Conservation (phyloP, 2,113 vertebrate species). For the Noctilio leporinus region DNA sequence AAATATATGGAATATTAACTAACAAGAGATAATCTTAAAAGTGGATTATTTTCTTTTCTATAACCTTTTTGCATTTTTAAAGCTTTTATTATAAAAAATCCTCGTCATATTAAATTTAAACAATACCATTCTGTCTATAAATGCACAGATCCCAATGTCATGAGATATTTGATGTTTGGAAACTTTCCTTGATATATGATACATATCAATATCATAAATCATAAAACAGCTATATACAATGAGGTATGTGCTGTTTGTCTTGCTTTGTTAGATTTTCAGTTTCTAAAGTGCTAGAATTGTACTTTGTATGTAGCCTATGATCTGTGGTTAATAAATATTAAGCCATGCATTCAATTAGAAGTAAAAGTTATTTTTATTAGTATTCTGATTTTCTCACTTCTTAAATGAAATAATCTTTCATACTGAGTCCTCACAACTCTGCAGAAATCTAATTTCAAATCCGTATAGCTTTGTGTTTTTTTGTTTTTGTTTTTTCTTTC, state of each 20-base stretch:
- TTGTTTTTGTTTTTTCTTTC: background rate
- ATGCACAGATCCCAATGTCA: background rate
- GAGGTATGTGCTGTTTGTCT: background rate
- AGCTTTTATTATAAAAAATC: background rate
- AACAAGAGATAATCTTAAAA: background rate
- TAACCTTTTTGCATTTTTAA: background rate
- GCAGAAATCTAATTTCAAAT: conserved; percentile 20
- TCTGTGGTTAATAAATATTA: background rate
- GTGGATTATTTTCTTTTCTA: background rate
- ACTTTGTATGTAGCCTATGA: background rate
- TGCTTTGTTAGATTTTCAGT: background rate
- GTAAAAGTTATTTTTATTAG: conserved; percentile 15
- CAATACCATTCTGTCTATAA: background rate
- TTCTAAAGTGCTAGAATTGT: background rate
- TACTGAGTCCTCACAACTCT: background rate
- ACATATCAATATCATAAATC: background rate
- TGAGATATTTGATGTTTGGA: background rate
- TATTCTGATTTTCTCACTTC: background rate
- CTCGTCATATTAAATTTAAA: background rate
- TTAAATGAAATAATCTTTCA: background rate
- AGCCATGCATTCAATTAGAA: background rate
- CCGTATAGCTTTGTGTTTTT: background rate
- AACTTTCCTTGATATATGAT: background rate
- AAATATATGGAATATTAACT: background rate
- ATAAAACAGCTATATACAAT: background rate